Base-by-base conservation (phyloP, 35 echinoderm and acorn worm genomes). In the Amphiura filiformis region DNA sequence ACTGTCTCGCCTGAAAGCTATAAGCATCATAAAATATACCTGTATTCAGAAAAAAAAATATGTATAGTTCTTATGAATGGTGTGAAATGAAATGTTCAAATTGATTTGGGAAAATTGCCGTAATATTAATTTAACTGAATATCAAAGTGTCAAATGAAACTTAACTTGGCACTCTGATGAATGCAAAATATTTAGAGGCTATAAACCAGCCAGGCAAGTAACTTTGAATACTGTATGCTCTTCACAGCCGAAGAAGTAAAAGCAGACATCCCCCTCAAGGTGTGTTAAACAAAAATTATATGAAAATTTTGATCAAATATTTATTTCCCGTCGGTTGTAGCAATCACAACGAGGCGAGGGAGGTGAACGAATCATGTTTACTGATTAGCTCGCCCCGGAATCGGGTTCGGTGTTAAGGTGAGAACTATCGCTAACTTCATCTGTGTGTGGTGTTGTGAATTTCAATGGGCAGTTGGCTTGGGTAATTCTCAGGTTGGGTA, bases 271-370 rank as follows among this genome's bases (percentile, higher is more conserved):
- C 61, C 61, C 61, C 61, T 70, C 9, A 70, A 70, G 61, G 61
- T 70, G 61, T 70, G 61, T 70, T 18, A 23, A 70, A 70, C 61
- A 70, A 70, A 70, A 70, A 13, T 70, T 70, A 70, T 70, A 70
- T 70, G 61, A 70, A 70, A 70, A 70, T 70, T 70, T 70, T 70
- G 61, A 70, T 70, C 61, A 70, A 70, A 70, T 70, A 70, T 70
- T 70, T 70, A 70, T 70, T 70, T 70, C 61, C 61, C 61, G 61
- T 70, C 61, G 61, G 61, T 70, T 70, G 61, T 70, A 70, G 28
- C 61, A 70, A 70, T 70, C 61, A 70, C 61, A 70, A 70, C 61
- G 61, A 70, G 61, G 61, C 61, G 61, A 70, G 61, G 61, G 61
- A 70, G 61, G 61, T 70, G 61, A 70, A 70, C 61, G 61, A 70